These are phyloP conservation scores for Raja brachyura DNA, from an alignment of 2,113 vertebrate genomes.

Conservation along the genomic window DNA sequence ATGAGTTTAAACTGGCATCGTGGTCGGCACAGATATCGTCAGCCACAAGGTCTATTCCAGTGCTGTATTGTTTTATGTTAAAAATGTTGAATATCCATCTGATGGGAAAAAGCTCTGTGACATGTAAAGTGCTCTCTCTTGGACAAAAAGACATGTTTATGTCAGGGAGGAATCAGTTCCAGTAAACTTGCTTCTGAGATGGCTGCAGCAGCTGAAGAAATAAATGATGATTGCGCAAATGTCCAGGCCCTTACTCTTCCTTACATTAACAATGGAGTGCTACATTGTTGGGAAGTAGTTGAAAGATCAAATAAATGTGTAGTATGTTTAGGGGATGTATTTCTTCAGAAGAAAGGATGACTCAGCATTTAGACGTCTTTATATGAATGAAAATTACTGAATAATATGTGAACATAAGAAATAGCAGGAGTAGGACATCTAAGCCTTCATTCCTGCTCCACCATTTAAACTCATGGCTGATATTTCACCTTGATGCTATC, in stretches of 20 bases:
- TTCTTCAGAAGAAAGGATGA: not conserved
- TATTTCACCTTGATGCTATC: no score
- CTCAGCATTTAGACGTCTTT: not conserved
- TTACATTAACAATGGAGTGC: not conserved
- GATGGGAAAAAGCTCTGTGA: not conserved
- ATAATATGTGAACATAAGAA: not conserved
- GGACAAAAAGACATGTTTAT: not conserved
- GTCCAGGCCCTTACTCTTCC: not conserved
- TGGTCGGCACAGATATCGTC: no score
- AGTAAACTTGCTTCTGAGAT: not conserved
- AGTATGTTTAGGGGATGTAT: not conserved
- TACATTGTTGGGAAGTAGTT: not conserved
- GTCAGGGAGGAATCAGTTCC: not conserved
- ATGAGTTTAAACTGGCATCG: no score
- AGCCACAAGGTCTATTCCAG: no score
- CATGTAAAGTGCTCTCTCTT: not conserved
- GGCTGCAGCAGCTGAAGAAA: not conserved
- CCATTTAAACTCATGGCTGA: no score
- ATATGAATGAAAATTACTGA: conserved; percentile 3
- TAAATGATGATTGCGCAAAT: not conserved
- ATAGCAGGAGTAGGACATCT: no score
- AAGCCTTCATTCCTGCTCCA: no score
- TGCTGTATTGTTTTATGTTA: no score
- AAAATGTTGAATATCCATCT: not conserved
- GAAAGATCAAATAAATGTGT: not conserved